Evolutionary conservation across 53 echinoderm and acorn worm genomes (phyloP).

Genomic region (Arbacia lixula): DNA sequence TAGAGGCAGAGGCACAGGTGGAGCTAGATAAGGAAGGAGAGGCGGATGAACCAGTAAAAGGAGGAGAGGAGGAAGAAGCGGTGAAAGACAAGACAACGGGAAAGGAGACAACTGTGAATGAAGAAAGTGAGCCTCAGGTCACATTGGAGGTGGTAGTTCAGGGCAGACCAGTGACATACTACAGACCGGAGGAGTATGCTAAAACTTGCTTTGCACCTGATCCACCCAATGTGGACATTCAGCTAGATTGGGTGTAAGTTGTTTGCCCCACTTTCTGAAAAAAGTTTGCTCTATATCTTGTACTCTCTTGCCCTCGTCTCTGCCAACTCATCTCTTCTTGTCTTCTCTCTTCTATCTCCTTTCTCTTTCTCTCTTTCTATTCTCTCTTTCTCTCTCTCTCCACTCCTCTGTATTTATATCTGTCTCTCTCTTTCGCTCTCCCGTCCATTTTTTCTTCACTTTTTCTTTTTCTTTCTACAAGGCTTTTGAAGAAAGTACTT

Average conservation of each 20-base stretch:
- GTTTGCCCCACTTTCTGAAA: too few species aligned
- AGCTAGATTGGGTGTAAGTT: constrained; percentile 96
- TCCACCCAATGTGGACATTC: constrained; percentile 67
- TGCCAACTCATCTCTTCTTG: too few species aligned
- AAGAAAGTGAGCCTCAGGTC: constrained; percentile 9
- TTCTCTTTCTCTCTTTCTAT: too few species aligned
- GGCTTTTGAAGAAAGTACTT: too few species aligned
- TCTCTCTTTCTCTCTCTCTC: too few species aligned
- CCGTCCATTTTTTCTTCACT: too few species aligned
- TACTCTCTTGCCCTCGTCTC: too few species aligned
- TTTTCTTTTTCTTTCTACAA: too few species aligned
- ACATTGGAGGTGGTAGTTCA: constrained; percentile 63
- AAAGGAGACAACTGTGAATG: neutral
- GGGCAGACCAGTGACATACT: constrained; percentile 74
- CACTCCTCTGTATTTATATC: too few species aligned
- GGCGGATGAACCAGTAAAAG: neutral
- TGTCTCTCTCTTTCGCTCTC: too few species aligned
- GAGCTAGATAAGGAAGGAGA: neutral
- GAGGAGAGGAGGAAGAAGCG: neutral
- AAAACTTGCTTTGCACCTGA: constrained; percentile 58
- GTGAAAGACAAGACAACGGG: constrained; percentile 2
- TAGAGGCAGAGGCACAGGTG: neutral
- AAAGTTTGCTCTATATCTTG: too few species aligned
- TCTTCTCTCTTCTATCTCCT: too few species aligned
- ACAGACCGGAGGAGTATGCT: constrained; percentile 71